A percentile compares a stretch with the other conserved stretches of the same genome.
phyloP scores from a whole-genome alignment of 2,113 vertebrate species.

The Hippocampus comes region DNA sequence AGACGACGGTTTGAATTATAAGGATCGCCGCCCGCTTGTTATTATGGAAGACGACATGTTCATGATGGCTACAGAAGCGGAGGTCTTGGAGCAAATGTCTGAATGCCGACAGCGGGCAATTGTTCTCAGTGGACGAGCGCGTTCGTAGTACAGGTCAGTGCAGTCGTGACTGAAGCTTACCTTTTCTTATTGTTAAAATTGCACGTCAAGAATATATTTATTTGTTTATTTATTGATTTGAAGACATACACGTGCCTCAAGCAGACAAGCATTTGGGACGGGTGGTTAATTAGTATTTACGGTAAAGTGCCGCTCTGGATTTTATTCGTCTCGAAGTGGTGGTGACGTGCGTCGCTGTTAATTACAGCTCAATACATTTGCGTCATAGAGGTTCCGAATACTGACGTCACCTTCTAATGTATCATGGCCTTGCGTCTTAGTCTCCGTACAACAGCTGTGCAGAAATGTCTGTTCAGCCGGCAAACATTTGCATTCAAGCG shows the following conservation, averaged over 20 bases:
- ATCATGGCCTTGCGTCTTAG: too few species aligned
- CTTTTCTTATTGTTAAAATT: background rate
- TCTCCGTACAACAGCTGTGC: background rate
- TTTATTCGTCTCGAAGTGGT: background rate
- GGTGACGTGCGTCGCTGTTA: background rate
- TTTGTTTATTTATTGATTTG: background rate
- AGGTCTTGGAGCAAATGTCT: background rate
- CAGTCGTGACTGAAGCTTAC: background rate
- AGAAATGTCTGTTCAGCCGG: background rate
- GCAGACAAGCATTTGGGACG: background rate
- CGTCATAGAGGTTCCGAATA: background rate
- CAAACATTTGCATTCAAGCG: background rate
- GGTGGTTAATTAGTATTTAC: background rate
- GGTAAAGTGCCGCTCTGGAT: background rate
- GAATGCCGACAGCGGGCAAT: background rate
- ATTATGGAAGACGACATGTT: too few species aligned
- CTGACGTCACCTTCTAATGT: background rate
- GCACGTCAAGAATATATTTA: background rate
- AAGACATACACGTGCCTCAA: background rate
- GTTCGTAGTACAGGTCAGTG: background rate
- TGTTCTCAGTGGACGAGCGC: background rate
- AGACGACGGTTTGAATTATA: slow-evolving; percentile 28
- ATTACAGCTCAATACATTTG: background rate
- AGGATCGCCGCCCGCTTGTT: background rate
- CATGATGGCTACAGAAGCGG: background rate